Evolutionary conservation across 1,140 invertebrate species (phyloP), one percentile per base, ranked within the genome.

Genomic region (Aphaenogaster ashmeadi): DNA sequence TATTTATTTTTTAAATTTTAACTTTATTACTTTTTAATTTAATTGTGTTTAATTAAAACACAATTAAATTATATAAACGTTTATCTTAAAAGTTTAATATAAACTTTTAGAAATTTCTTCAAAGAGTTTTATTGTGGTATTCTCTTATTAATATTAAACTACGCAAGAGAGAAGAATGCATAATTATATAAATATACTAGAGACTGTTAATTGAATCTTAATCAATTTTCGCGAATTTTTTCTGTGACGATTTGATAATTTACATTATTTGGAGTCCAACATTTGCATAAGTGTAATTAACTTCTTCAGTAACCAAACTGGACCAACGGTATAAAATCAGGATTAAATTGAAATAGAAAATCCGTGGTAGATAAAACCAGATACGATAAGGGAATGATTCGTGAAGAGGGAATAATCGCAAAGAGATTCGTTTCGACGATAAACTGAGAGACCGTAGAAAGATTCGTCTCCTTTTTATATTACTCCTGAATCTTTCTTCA

Each of bases 371-470:
- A 81, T 72, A 44, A 81, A 52, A 33, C 6, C 7, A 69, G 47
- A 56, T 81, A 71, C 36, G 50, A 27, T 38, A 58, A 9, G 4
- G 1, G 38, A 81, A 81, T 27, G 66, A 71, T 36, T 80, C 47
- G 36, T 9, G 36, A 66, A 66, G 36, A 38, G 18, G 9, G 8
- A 66, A 66, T 41, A 66, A 21, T 72, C 18, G 18, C 66, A 27
- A 83, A 44, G 47, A 83, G 18, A 72, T 83, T 72, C 64, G 21
- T 41, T 81, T 71, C 33, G 41, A 41, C 9, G 71, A 84, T 85
- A 83, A 85, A 74, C 74, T 41, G 36, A 72, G 18, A 11, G 71
- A 56, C 54, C 1, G n/a, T 27, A 71, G 50, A 81, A 54, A 47
- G 36, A 62, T 27, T 75, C 18, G 54, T 54, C 21, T 83, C 1